Base-by-base conservation (phyloP, 2,888 invertebrate genomes). In the Metalampra italica region DNA sequence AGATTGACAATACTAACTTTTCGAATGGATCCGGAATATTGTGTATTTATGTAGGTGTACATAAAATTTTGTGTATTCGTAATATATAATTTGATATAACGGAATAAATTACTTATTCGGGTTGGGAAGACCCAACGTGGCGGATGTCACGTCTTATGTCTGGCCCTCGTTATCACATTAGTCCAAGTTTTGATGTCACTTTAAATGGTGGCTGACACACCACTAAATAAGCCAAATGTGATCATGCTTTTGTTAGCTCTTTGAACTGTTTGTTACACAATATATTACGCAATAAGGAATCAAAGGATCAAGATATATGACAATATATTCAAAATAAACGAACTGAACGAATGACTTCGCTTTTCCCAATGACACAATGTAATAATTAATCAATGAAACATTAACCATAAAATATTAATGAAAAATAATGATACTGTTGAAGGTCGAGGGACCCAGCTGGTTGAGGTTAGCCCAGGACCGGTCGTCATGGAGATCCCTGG, bases 181-280 rank as follows among this genome's bases (percentile, higher is more conserved):
- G 43, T 34, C 47, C 50, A 54, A 56, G 51, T 55, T n/a, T 60
- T 68, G 54, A 67, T 68, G 66, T 60, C 58, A 60, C 57, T 68
- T 64, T 70, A 68, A 70, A 70, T 64, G 65, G 66, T 61, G 67
- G 68, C 62, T 70, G 66, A 65, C 55, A 56, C 46, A 56, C 43
- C 37, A 43, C 29, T 38, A 13, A 43, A 39, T 7, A 14, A 39
- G 13, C 14, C 14, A 14, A 8, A 39, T 13, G 39, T 36, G n/a
- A 36, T 36, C 22, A 22, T 22, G 22, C 22, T 22, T 22, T 22
- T 22, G 5, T 22, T 22, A 22, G 22, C 22, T 5, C 5, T 5
- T 22, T 22, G 3, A 22, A 22, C 22, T 22, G 22, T 22, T 22
- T 22, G 22, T 22, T 22, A 22, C 22, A 22, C 22, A 34, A 34